Base-by-base conservation (phyloP, 1,140 invertebrate species). In the Rhyzopertha dominica region DNA sequence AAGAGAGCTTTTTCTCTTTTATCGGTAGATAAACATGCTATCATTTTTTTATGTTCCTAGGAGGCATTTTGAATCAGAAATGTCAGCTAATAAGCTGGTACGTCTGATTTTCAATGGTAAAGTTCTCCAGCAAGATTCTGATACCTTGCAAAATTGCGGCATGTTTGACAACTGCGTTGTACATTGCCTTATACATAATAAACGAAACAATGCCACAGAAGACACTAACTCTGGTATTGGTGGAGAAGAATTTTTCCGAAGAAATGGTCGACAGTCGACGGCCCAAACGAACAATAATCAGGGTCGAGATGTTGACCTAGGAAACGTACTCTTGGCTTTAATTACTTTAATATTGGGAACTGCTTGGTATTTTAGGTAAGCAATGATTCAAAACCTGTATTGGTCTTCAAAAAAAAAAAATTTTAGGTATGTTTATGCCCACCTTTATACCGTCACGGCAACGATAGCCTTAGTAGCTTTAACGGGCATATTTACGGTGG, bases 91-190 rank as follows among this genome's bases (percentile, higher is more conserved):
- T 55, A 85, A 87, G 61, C 68, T 84, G 22, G 82, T 95, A 16
- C 79, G 87, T 13, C 71, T 95, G 31, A 89, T 95, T 34, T 93
- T 89, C 65, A 90, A 90, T 66, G 90, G 90, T 8, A 85, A 87
- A 54, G 80, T 92, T 29, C 68, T 95, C 13, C 76, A 81, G 44
- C 79, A 83, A 48, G 89, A 92, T 49, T 74, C 68, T 36, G 74
- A 79, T 46, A 90, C 87, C 5, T 67, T 95, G 26, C 74, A 84
- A 46, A 79, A 77, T 16, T 87, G 80, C 69, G 87, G 89, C 12
- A 72, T 95, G 23, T 84, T 80, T 61, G 80, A 93, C 65, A 87
- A 89, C 58, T 90, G 87, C 65, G 88, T 92, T 3, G 82, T 95
- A 14, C 90, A 93, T 65, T 91, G 88, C 67, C 73, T 92, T 16